Conservation (phyloP, 2,888 invertebrate species). For the Hipparchia semele region DNA sequence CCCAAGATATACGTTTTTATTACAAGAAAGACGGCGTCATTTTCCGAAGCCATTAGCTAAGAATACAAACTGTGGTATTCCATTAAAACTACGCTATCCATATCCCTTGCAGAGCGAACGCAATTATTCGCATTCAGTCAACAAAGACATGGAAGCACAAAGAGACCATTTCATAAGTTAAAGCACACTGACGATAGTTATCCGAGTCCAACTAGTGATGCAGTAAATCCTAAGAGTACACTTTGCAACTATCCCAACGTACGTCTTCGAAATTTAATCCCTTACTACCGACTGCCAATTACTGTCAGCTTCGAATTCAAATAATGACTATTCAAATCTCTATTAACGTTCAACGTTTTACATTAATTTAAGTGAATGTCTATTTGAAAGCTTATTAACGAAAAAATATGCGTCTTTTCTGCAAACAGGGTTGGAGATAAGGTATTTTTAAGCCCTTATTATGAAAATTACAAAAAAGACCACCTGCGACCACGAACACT, state of each 20-base stretch:
- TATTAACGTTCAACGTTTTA: background rate
- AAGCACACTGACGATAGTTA: conserved; percentile 70
- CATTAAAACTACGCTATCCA: conserved; percentile 68
- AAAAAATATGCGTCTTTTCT: conserved; percentile 15
- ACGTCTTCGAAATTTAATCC: conserved; percentile 54
- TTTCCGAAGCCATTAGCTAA: conserved; percentile 67
- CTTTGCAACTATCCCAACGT: conserved; percentile 64
- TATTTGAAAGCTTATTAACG: background rate
- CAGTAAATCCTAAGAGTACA: conserved; percentile 72
- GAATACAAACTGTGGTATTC: conserved; percentile 70
- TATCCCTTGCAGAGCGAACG: conserved; percentile 65
- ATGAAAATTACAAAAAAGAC: conserved; percentile 13
- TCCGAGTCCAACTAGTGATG: conserved; percentile 75
- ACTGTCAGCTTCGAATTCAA: conserved; percentile 26
- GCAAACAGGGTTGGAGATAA: conserved; percentile 21
- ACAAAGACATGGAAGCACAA: conserved; percentile 68
- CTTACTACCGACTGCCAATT: conserved; percentile 55
- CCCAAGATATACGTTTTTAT: conserved; percentile 51
- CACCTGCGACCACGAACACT: conserved; percentile 21
- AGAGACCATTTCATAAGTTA: conserved; percentile 76
- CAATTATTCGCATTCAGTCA: conserved; percentile 73
- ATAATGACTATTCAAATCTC: conserved; percentile 8
- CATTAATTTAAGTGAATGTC: conserved; percentile 1
- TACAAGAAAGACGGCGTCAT: conserved; percentile 57
- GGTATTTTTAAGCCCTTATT: conserved; percentile 18